Conservation (phyloP, 2,888 invertebrate species). For the Parnassius apollo region DNA sequence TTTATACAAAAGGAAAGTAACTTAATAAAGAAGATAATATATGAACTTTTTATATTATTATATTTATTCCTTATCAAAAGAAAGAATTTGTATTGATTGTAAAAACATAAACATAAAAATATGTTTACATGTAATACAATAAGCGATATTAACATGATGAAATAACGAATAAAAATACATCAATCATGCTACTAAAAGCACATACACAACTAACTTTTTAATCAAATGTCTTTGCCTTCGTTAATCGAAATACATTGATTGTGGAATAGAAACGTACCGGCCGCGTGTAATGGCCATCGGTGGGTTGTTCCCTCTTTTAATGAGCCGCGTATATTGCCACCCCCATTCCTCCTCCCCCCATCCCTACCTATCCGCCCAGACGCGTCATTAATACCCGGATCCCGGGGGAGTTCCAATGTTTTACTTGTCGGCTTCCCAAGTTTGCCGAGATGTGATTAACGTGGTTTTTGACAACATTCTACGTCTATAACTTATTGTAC, state of each 20-base stretch:
- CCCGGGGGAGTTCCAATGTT: constrained; percentile 36
- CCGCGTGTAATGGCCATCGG: constrained; percentile 42
- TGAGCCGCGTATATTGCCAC: constrained; percentile 48
- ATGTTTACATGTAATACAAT: background rate
- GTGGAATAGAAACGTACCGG: constrained; percentile 47
- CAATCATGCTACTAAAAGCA: constrained; percentile 21
- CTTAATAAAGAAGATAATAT: too few species aligned
- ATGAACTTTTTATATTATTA: too few species aligned
- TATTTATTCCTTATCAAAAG: background rate
- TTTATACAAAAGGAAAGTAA: too few species aligned
- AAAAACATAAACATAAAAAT: background rate
- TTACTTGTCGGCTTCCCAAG: constrained; percentile 39
- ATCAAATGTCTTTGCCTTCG: constrained; percentile 43
- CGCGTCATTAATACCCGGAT: constrained; percentile 43
- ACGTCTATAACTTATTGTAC: constrained; percentile 5
- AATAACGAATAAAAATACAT: constrained; percentile 4
- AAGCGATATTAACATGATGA: constrained; percentile 1
- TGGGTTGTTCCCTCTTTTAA: constrained; percentile 50
- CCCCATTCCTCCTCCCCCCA: constrained; percentile 29
- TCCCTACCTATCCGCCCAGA: constrained; percentile 27
- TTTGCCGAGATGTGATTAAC: constrained; percentile 25
- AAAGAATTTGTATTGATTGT: background rate
- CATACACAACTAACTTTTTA: constrained; percentile 41
- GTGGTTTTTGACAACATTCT: constrained; percentile 12
- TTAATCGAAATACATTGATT: constrained; percentile 74